These are phyloP conservation scores for Leucophenga montana DNA, from an alignment of 2,888 invertebrate genomes.

Conservation along the genomic window DNA sequence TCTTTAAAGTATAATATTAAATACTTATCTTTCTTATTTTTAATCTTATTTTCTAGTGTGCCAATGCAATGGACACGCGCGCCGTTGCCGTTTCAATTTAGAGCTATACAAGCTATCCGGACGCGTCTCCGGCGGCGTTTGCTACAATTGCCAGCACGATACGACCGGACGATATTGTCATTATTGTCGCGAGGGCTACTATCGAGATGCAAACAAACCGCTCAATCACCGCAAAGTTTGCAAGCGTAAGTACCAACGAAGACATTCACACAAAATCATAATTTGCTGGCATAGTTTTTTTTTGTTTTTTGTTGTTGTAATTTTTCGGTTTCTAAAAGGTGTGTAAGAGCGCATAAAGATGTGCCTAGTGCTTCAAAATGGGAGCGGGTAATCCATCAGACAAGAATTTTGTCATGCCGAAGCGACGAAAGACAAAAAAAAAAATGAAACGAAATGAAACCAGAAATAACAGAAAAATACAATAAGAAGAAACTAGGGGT, in stretches of 20 bases:
- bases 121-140: conserved; percentile 94
- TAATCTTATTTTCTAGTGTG: conserved; percentile 86
- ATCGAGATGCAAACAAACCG: conserved; percentile 91
- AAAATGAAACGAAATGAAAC: not conserved
- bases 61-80: conserved; percentile 98
- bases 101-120: conserved; percentile 97
- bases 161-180: conserved; percentile 98
- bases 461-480: not conserved
- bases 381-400: conserved; percentile 41
- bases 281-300: not conserved
- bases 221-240: conserved; percentile 97
- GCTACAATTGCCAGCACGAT: conserved; percentile 96
- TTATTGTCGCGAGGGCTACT: conserved; percentile 98
- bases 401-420: conserved; percentile 39
- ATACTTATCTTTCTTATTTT: not conserved
- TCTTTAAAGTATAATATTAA: not conserved
- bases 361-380: not conserved
- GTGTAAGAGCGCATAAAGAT: not conserved
- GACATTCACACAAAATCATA: not conserved
- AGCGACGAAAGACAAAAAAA: conserved; percentile 11
- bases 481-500: not conserved
- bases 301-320: not conserved
- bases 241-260: conserved; percentile 84
- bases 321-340: not conserved
- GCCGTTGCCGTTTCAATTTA: conserved; percentile 98